These are phyloP conservation scores for Syrphus vitripennis DNA, from an alignment of 2,888 invertebrate species.

Conservation along the genomic window DNA sequence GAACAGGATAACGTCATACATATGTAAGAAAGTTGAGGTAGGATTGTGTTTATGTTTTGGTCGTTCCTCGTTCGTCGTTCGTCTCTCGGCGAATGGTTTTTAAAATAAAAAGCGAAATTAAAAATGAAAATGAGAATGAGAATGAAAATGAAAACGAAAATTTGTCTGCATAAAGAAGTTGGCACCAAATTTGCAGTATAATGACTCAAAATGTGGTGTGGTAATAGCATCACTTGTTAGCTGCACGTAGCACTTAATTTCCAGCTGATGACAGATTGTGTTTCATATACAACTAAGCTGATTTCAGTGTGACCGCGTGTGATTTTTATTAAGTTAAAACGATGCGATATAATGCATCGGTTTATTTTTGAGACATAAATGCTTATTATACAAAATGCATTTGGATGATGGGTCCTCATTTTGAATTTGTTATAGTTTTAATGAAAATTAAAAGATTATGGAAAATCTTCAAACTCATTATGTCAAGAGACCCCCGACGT, in stretches of 20 bases:
- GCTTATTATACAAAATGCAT: too few relatives aligned
- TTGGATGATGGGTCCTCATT: too few relatives aligned
- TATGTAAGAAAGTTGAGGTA: constrained; percentile 51
- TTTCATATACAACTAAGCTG: constrained; percentile 18
- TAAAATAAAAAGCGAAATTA: constrained; percentile 32
- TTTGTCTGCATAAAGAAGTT: constrained; percentile 5
- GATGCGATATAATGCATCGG: too few relatives aligned
- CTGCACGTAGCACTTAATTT: constrained; percentile 4
- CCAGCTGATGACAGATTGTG: constrained; percentile 38
- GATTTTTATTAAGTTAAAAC: too few relatives aligned
- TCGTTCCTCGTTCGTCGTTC: background rate
- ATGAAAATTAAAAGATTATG: too few relatives aligned
- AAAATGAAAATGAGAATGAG: constrained; percentile 20
- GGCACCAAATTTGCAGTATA: background rate
- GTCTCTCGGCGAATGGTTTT: constrained; percentile 8
- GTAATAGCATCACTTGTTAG: constrained; percentile 25
- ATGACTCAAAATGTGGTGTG: constrained; percentile 36
- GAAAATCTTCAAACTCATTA: too few relatives aligned
- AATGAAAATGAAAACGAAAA: constrained; percentile 38
- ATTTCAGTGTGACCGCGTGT: background rate
- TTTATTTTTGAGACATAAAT: too few relatives aligned
- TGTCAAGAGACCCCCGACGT: too few relatives aligned
- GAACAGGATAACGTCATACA: constrained; percentile 6
- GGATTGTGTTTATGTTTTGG: constrained; percentile 18
- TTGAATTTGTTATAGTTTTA: too few relatives aligned